Evolutionary conservation across 2,797 vertebrate species (phyloP).

Genomic region (Hyperoplus lanceolatus): DNA sequence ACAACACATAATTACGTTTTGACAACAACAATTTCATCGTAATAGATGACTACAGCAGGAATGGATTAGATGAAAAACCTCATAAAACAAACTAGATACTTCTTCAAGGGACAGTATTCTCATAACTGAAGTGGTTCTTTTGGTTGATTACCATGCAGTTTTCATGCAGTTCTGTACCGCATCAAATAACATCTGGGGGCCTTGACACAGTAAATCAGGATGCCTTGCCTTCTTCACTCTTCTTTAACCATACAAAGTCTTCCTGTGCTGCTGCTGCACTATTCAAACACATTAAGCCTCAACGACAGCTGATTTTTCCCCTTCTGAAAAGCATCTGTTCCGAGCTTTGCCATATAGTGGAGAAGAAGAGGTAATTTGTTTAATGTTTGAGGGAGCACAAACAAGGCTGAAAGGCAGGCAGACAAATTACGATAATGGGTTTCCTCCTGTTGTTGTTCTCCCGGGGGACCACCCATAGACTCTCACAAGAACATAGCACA

Average conservation of each 20-base stretch:
- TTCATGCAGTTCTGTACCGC: neutral
- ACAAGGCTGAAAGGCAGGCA: conserved; percentile 44
- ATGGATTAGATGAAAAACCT: neutral
- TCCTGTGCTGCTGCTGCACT: neutral
- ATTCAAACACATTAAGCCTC: conserved; percentile 21
- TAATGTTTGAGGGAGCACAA: conserved; percentile 64
- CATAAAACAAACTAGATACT: neutral
- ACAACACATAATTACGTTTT: neutral
- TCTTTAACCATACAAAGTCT: neutral
- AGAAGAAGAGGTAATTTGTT: conserved; percentile 69
- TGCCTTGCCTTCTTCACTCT: neutral
- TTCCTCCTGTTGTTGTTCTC: conserved; percentile 59
- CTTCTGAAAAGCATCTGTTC: conserved; percentile 57
- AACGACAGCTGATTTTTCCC: conserved; percentile 36
- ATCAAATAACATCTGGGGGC: neutral
- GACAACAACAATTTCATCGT: neutral
- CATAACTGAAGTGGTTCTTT: neutral
- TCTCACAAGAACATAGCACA: neutral
- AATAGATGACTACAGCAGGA: neutral
- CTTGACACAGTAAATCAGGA: neutral
- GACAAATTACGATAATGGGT: conserved; percentile 74
- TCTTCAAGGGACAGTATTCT: neutral
- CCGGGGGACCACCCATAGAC: conserved; percentile 20
- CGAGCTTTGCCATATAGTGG: conserved; percentile 42
- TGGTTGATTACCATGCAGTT: neutral